Percentiles rank a stretch among this genome's conserved stretches.
Conservation (phyloP, 2,797 vertebrate genomes). For the Kryptopterus vitreolus region DNA sequence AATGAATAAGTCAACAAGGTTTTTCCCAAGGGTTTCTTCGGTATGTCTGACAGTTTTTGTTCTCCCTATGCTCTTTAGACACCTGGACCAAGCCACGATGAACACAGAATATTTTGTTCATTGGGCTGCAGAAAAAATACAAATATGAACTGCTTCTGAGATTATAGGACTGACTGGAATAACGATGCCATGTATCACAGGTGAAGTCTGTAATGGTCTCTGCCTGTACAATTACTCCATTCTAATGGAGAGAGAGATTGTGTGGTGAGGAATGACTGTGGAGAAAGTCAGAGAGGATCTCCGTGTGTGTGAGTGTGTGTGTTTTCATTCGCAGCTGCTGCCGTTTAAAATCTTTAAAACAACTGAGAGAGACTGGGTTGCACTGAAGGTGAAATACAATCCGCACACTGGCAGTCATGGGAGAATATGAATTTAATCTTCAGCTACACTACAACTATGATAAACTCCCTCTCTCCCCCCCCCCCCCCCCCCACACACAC, state of each 20-base stretch:
- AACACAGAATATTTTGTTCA: not conserved
- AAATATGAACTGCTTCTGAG: not conserved
- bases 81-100: not conserved
- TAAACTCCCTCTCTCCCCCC: slow-evolving; percentile 59
- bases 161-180: slow-evolving; percentile 12
- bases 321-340: slow-evolving; percentile 50
- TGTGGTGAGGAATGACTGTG: slow-evolving; percentile 27
- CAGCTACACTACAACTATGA: slow-evolving; percentile 68
- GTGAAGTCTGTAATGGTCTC: not conserved
- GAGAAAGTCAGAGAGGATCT: slow-evolving; percentile 18
- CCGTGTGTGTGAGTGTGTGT: slow-evolving; percentile 32
- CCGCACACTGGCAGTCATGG: slow-evolving; percentile 70
- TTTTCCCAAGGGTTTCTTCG: not conserved
- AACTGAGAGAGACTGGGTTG: slow-evolving; percentile 56
- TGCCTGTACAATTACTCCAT: not conserved
- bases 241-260: not conserved
- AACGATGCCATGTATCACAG: not conserved
- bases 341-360: slow-evolving; percentile 58
- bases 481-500: slow-evolving; percentile 5
- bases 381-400: slow-evolving; percentile 70
- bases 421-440: slow-evolving; percentile 68
- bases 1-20: slow-evolving; percentile 4
- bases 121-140: not conserved
- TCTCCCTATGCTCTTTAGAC: not conserved
- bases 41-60: not conserved